Conservation (phyloP, 2,113 vertebrate species). For the Proteles cristata region DNA sequence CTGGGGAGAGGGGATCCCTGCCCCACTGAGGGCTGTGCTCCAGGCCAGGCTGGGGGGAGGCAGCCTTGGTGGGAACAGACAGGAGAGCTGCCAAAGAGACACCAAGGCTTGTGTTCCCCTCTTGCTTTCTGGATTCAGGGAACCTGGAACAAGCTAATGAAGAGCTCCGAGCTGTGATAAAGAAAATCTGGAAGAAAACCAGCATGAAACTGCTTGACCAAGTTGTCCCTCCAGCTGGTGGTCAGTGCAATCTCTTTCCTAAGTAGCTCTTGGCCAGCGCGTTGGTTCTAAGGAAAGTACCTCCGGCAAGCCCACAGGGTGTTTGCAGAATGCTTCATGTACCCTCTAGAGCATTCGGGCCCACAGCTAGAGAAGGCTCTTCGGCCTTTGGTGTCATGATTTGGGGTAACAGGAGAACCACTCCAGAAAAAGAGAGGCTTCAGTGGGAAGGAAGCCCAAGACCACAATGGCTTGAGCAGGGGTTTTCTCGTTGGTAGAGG, state of each 20-base stretch:
- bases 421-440: neutral
- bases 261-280: neutral
- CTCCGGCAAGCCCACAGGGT: neutral
- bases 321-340: neutral
- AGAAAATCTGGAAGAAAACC: constrained; percentile 99
- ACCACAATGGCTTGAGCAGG: neutral
- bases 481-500: neutral
- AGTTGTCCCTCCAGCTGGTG: constrained; percentile 98
- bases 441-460: neutral
- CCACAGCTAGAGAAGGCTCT: neutral
- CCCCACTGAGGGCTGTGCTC: rapidly evolving
- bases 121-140: constrained; percentile 84
- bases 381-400: neutral
- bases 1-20: rapidly evolving
- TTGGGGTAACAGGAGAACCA: neutral
- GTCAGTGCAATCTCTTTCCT: constrained; percentile 89
- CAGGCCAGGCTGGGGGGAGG: neutral
- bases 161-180: constrained; percentile 98
- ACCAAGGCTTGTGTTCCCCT: neutral
- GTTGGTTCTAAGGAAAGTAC: neutral
- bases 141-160: constrained; percentile 99
- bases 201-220: constrained; percentile 99
- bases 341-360: neutral
- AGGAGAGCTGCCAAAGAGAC: neutral
- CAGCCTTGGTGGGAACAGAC: neutral